Evolutionary conservation across 2,113 vertebrate genomes (phyloP), one percentile per base, ranked within the genome.

Genomic region (Epinephelus lanceolatus): DNA sequence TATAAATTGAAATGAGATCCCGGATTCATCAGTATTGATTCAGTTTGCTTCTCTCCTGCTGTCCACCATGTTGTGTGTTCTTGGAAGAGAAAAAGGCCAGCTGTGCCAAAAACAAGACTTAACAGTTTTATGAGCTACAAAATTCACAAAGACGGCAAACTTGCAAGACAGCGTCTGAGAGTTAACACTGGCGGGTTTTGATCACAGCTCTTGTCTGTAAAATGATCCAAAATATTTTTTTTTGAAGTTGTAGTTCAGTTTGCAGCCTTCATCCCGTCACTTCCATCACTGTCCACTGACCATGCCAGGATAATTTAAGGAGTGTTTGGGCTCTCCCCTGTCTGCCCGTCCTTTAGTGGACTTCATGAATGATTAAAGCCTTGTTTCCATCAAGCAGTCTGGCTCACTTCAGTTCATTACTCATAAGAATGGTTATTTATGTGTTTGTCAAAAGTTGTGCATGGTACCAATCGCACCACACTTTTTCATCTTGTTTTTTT

Each of bases 321-420:
- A 47, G 40, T 47, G 6, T 55, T 63, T 27, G 40, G 25, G 33
- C 33, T 55, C 62, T 75, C 37, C 45, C 56, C 49, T 33, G 12
- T 61, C 33, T 13, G 19, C 40, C 55, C 18, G 57, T 65, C 53
- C 71, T 73, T 68, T 61, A 56, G 55, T 63, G 68, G 59, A 81
- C 78, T 53, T 59, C 52, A 30, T 80, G 81, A 73, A 56, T 33
- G 66, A 75, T 71, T 37, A 37, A 37, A 37, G 33, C 33, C 33
- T 37, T 37, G 33, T 37, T 37, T 37, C 33, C 33, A 37, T 6
- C 6, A 37, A 37, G 33, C 33, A 37, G 33, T 37, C 33, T 37
- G 33, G 6, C 33, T 37, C 33, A 37, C 6, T 37, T 37, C 33
- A 37, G 33, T 37, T 37, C 33, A 37, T 37, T 37, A 37, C 33